Base-by-base conservation (phyloP, 2,797 vertebrate genomes). In the Echiichthys vipera region DNA sequence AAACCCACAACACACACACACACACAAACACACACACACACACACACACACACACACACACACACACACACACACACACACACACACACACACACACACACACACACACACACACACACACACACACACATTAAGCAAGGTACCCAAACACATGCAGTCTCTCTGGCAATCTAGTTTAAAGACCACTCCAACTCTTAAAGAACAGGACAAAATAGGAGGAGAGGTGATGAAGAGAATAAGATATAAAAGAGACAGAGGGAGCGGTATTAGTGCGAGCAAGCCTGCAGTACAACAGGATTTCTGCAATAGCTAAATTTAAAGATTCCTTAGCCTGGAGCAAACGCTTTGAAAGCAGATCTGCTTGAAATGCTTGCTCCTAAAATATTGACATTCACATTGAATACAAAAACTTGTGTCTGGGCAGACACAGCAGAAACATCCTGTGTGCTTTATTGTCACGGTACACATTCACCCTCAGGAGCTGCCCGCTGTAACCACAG, bases 291-390 rank as follows among this genome's bases (percentile, higher is more conserved):
- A 78, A 65, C 27, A 8, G 13, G 71, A 51, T 34, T 22, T 49
- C 46, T 66, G 45, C 53, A n/a, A 65, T 46, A 69, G 56, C 37
- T 59, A 42, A 27, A 53, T 71, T 54, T 57, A 69, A 25, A 66
- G 71, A 78, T 86, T 62, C 55, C 46, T 57, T 50, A 20, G 25
- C 69, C 49, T 58, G 56, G 71, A 70, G 72, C 57, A 17, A 62
- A 42, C 34, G 67, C 56, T 56, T 61, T 82, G 61, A 65, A 80
- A 43, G 20, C 47, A 80, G 76, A 71, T 74, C 68, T 56, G 50
- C 62, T 66, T 55, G 17, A 79, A 75, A 67, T 34, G 30, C 67
- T 74, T 68, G 45, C 58, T 55, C 58, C 55, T 34, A 59, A 84
- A 78, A 77, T 62, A 82, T 24, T 59, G 71, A 73, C 56, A 51